phyloP scores from a whole-genome alignment of 2,113 vertebrate species.

The human (Homo sapiens) region GRCh38 chr2:52962001-52962500 shows the following conservation, averaged over 20 bases:
- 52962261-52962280: neutral
- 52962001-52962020: neutral
- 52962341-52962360: neutral
- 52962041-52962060: neutral
- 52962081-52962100: neutral
- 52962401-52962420: neutral
- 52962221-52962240: neutral
- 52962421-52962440: neutral
- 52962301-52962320: neutral
- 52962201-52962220: neutral
- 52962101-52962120: neutral
- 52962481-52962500: neutral
- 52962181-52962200: neutral
- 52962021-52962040: neutral
- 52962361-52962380: neutral
- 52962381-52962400: neutral
- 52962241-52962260: neutral
- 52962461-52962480: neutral
- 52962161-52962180: neutral
- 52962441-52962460: neutral
- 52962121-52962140: neutral
- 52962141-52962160: neutral
- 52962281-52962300: neutral
- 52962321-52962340: neutral
- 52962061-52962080: neutral